These are phyloP conservation scores for Aleiodes sp. DNA, from an alignment of 1,140 invertebrate species.

Conservation along the genomic window DNA sequence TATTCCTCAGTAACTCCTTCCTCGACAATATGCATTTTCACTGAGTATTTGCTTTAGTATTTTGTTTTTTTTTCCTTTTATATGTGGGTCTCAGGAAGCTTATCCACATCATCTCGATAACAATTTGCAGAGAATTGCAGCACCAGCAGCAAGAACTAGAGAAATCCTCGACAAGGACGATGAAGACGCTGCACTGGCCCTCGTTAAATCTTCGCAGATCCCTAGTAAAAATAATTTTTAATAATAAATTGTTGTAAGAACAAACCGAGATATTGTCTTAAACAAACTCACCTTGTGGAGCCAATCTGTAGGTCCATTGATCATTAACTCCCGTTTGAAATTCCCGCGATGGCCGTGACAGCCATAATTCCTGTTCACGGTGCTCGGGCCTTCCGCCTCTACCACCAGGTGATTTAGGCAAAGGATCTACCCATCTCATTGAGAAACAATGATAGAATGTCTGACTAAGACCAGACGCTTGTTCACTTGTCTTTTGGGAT, in stretches of 20 bases:
- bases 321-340: conserved; percentile 52
- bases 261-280: background rate
- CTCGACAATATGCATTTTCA: background rate
- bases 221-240: conserved; percentile 47
- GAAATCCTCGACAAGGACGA: conserved; percentile 52
- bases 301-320: conserved; percentile 56
- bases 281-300: conserved; percentile 63
- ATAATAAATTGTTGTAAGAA: background rate
- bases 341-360: conserved; percentile 49
- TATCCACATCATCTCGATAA: conserved; percentile 62
- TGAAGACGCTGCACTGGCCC: conserved; percentile 56
- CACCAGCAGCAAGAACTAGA: conserved; percentile 42
- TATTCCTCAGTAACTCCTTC: background rate
- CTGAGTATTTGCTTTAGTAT: conserved; percentile 25
- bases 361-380: conserved; percentile 53
- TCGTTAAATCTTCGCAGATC: conserved; percentile 59
- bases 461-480: conserved; percentile 40
- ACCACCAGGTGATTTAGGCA: conserved; percentile 39
- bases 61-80: conserved; percentile 21
- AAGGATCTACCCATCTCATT: conserved; percentile 48
- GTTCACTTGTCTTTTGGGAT: conserved; percentile 61
- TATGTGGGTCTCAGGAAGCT: conserved; percentile 11
- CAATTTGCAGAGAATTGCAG: conserved; percentile 45
- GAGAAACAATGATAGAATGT: conserved; percentile 59
- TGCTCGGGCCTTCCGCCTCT: conserved; percentile 41